Conservation (phyloP, 2,113 vertebrate genomes). For the Prinia subflava region DNA sequence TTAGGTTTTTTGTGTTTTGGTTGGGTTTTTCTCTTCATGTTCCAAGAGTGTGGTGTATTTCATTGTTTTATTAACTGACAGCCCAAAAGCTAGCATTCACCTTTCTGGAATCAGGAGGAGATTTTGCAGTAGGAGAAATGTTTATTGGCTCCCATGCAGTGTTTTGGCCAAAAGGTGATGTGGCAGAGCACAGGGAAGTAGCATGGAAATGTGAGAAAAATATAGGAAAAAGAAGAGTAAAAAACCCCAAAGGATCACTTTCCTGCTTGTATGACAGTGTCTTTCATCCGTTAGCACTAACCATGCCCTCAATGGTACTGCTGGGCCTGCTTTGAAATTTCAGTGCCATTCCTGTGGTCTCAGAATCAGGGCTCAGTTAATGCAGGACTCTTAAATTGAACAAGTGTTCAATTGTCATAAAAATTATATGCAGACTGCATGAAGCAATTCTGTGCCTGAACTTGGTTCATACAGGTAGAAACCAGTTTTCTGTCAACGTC, state of each 20-base stretch:
- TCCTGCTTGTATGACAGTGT: neutral
- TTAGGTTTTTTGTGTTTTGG: neutral
- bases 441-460: neutral
- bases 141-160: neutral
- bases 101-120: neutral
- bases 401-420: neutral
- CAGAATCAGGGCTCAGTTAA: neutral
- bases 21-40: neutral
- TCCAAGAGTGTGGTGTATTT: neutral
- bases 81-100: neutral
- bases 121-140: neutral
- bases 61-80: neutral
- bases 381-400: neutral
- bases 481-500: neutral
- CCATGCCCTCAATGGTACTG: neutral
- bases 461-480: neutral
- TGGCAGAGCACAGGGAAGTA: neutral
- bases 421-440: neutral
- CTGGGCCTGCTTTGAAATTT: neutral
- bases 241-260: neutral
- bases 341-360: neutral
- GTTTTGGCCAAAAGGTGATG: neutral
- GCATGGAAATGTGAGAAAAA: neutral
- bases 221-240: neutral
- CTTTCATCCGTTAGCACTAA: neutral